phyloP scores from a whole-genome alignment of 1,140 invertebrate species.

The Bombus polaris region DNA sequence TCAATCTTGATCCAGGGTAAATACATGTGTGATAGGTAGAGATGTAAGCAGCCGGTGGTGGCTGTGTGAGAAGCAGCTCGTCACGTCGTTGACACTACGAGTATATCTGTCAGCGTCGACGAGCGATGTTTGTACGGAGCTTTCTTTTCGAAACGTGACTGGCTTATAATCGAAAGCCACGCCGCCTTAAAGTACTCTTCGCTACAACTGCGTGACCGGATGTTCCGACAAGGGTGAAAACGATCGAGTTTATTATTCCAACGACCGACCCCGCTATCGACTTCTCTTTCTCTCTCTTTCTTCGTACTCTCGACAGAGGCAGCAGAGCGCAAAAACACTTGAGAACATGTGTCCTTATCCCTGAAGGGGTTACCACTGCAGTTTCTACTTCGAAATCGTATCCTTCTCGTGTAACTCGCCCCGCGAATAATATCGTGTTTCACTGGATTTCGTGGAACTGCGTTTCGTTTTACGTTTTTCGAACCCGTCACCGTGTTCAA shows the following conservation, averaged over 20 bases:
- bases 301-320: neutral
- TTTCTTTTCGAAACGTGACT: slow-evolving; percentile 70
- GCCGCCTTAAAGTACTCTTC: slow-evolving; percentile 31
- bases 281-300: neutral
- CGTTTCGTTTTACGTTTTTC: neutral
- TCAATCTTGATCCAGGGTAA: slow-evolving; percentile 59
- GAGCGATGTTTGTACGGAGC: slow-evolving; percentile 60
- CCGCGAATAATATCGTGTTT: slow-evolving; percentile 27
- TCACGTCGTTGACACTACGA: slow-evolving; percentile 64
- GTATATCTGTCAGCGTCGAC: slow-evolving; percentile 53
- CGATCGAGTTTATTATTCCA: slow-evolving; percentile 68
- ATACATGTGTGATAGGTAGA: slow-evolving; percentile 32
- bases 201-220: slow-evolving; percentile 36
- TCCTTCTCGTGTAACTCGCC: slow-evolving; percentile 30
- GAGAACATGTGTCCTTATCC: slow-evolving; percentile 36
- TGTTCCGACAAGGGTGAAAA: slow-evolving; percentile 46
- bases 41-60: slow-evolving; percentile 19
- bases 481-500: neutral
- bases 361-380: slow-evolving; percentile 5
- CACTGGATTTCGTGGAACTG: slow-evolving; percentile 10
- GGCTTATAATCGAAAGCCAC: slow-evolving; percentile 60
- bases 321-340: slow-evolving; percentile 52
- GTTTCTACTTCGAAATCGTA: slow-evolving; percentile 33
- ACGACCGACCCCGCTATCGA: slow-evolving; percentile 36
- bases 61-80: slow-evolving; percentile 45